Evolutionary conservation across 2,113 vertebrate species (phyloP).

Genomic region (Embiotoca jacksoni): DNA sequence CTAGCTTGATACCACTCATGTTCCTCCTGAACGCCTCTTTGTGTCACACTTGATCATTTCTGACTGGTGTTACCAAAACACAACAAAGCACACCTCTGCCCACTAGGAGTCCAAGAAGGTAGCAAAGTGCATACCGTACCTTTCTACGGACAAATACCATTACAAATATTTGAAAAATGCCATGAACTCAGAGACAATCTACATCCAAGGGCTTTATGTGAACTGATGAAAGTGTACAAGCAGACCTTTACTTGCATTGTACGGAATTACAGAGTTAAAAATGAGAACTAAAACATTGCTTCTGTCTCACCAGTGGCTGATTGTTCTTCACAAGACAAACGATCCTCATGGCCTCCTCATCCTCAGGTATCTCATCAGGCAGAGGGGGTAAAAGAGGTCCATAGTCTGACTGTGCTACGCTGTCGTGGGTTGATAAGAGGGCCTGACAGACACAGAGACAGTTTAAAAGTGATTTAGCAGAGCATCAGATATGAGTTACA

Average conservation of each 20-base stretch:
- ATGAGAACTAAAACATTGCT: too few species aligned
- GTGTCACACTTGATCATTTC: too few species aligned
- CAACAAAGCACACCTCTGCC: too few species aligned
- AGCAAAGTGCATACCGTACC: too few species aligned
- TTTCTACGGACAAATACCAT: too few species aligned
- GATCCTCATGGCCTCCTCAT: constrained; percentile 91
- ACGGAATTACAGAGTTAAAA: neutral
- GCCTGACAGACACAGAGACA: constrained; percentile 79
- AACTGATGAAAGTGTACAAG: too few species aligned
- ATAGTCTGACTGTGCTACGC: constrained; percentile 91
- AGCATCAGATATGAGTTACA: neutral
- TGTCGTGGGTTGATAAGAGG: constrained; percentile 90
- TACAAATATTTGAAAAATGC: too few species aligned
- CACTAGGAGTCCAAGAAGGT: too few species aligned
- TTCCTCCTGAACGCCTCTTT: too few species aligned
- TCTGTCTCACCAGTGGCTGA: constrained; percentile 88
- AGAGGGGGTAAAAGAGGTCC: constrained; percentile 88
- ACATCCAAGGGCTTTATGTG: neutral
- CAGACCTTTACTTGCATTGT: too few species aligned
- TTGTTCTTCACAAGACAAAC: constrained; percentile 94
- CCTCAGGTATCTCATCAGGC: constrained; percentile 88
- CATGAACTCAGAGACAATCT: neutral
- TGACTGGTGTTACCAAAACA: too few species aligned
- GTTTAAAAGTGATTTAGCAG: neutral
- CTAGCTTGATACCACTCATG: too few species aligned